Evolutionary conservation across 2,888 invertebrate genomes (phyloP), one percentile per base, ranked within the genome.

Genomic region (Eulithis testata): DNA sequence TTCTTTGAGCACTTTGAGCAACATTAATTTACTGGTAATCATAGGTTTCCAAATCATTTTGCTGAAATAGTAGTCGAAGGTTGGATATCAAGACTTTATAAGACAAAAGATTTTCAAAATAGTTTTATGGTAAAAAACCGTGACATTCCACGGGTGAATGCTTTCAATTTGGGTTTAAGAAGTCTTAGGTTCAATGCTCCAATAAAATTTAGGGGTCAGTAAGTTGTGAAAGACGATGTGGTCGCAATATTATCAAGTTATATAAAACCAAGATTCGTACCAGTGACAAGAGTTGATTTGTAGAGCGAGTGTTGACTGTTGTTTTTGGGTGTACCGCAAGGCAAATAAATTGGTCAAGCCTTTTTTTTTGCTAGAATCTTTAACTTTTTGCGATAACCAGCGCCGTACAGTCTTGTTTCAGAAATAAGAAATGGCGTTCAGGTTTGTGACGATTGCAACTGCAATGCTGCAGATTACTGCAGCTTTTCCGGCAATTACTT

Each of bases 181-280:
- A 56, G 56, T 43, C 14, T 65, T 63, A 47, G 50, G 64, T 51
- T 50, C 12, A 44, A 53, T 55, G 47, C n/a, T 44, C 36, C 60
- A 72, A 58, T 67, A 66, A 31, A 49, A 57, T 44, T 66, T 57
- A 60, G 59, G 69, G 68, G 67, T 63, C 69, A 56, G 63, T 57
- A 57, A 56, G 55, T 91, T 91, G 89, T 83, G 90, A 88, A 90
- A 92, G 80, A 84, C 55, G 58, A 68, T 69, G 64, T 61, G 73
- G 69, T 73, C 78, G 89, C 91, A 89, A 90, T 79, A 79, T 4
- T 31, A 31, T 72, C 73, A 70, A 77, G 86, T 90, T 91, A 91
- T 92, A 92, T 91, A 92, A 92, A 91, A 86, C 82, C 83, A 84
- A 75, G 83, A 82, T 75, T 80, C 76, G 76, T 69, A 74, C 72